Base-by-base conservation (phyloP, 2,888 invertebrate species). In the Philereme transversata region DNA sequence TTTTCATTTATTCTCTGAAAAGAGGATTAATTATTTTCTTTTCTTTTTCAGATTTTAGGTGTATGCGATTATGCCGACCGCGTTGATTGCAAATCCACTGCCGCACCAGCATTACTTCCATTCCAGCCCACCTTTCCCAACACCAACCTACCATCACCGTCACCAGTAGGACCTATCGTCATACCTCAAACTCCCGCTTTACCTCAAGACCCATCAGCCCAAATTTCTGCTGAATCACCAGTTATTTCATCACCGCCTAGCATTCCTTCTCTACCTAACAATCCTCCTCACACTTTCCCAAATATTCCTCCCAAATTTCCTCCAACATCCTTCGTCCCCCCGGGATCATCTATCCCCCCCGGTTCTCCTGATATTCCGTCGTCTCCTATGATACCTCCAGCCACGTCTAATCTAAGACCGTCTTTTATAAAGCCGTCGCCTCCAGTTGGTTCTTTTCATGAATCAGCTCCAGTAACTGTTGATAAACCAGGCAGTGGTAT, bases 11-110 rank as follows among this genome's bases (percentile, higher is more conserved):
- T 43, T n/a, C n/a, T 3, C 7, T 38, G 4, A 7, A 6, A 4
- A 38, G 3, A 0, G 38, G 4, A 7, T 8, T 7, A 5, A 6
- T 7, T 7, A 3, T 38, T 11, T 11, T 11, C 9, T n/a, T 10
- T 11, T 22, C 4, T 45, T 8, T 45, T 92, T 61, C 82, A 95
- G 95, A 83, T 87, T 52, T 81, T 94, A 4, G 94, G 94, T 38
- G 92, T 95, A 11, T 95, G 95, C 68, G 95, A 95, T 77, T 95
- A 94, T 70, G 88, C 92, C 0, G 82, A 92, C 49, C 89, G 93
- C 57, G 95, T 95, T 0, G 93, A 94, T 73, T 95, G 95, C 46
- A 55, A 60, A 72, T 65, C 51, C 56, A 60, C 63, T 5, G 47
- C 73, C 5, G 59, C 62, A 8, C 41, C 64, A 5, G 34, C 64